phyloP scores from a whole-genome alignment of 2,888 invertebrate species.

The Sisyra terminalis region DNA sequence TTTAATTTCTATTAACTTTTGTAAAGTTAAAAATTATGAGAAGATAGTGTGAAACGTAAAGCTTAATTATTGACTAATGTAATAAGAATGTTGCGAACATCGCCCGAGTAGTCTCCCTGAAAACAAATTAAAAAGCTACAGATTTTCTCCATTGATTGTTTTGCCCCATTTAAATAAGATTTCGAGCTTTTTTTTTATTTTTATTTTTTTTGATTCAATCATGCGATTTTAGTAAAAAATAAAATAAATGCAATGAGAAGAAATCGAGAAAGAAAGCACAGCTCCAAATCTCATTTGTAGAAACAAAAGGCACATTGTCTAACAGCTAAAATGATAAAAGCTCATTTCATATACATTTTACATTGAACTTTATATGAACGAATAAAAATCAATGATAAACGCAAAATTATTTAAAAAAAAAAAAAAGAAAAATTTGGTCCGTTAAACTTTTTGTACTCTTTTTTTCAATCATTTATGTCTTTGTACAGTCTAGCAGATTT shows the following conservation, averaged over 20 bases:
- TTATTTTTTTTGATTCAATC: too few relatives aligned
- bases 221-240: slow-evolving; percentile 8
- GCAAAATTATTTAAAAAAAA: neutral
- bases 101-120: slow-evolving; percentile 51
- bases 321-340: neutral
- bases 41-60: neutral
- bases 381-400: neutral
- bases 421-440: neutral
- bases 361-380: neutral
- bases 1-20: neutral
- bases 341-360: neutral
- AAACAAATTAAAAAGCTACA: slow-evolving; percentile 25
- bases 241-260: slow-evolving; percentile 5
- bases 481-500: too few relatives aligned
- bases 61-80: slow-evolving; percentile 32
- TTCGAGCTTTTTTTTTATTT: slow-evolving; percentile 8
- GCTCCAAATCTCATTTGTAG: neutral
- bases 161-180: neutral
- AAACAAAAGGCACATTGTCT: neutral
- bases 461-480: too few relatives aligned
- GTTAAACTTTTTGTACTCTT: neutral
- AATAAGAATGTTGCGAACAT: slow-evolving; percentile 48
- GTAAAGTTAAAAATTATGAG: neutral
- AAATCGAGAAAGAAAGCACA: neutral
- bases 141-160: slow-evolving; percentile 1